A percentile compares a stretch with the other conserved stretches of the same genome.
These are phyloP conservation scores for Dipodomys merriami DNA, from an alignment of 2,113 vertebrate genomes.

Conservation along the genomic window DNA sequence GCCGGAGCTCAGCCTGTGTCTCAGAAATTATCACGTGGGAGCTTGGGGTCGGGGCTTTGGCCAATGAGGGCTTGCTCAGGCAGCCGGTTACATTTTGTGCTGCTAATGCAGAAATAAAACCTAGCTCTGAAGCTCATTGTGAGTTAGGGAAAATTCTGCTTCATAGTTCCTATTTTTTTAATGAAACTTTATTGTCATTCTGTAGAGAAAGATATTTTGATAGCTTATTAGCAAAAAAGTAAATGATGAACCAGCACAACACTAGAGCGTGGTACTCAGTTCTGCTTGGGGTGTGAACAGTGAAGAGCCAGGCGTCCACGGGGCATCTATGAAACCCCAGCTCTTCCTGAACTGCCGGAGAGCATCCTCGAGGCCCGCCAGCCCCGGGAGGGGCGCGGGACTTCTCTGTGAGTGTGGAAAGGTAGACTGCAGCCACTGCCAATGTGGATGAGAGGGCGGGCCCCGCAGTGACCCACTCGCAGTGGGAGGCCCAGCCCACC, in stretches of 20 bases:
- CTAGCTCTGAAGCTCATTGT: too few relatives aligned
- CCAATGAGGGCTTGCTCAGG: neutral
- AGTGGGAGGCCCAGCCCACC: too few relatives aligned
- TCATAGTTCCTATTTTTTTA: neutral
- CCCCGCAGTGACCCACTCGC: too few relatives aligned
- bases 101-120: neutral
- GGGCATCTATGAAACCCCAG: too few relatives aligned
- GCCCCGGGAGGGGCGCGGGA: too few relatives aligned
- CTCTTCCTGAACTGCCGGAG: too few relatives aligned
- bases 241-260: neutral
- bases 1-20: fast-evolving
- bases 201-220: neutral
- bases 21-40: fast-evolving
- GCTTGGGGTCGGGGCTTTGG: neutral
- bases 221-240: neutral
- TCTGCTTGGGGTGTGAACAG: neutral
- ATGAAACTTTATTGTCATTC: neutral
- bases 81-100: neutral
- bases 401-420: too few relatives aligned
- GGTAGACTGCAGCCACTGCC: too few relatives aligned
- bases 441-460: too few relatives aligned
- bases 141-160: neutral
- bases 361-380: too few relatives aligned
- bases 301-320: too few relatives aligned
- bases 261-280: neutral